Percentiles rank a stretch among this genome's conserved stretches.
phyloP scores from a whole-genome alignment of 2,113 vertebrate genomes.

The Corydoras maculifer region DNA sequence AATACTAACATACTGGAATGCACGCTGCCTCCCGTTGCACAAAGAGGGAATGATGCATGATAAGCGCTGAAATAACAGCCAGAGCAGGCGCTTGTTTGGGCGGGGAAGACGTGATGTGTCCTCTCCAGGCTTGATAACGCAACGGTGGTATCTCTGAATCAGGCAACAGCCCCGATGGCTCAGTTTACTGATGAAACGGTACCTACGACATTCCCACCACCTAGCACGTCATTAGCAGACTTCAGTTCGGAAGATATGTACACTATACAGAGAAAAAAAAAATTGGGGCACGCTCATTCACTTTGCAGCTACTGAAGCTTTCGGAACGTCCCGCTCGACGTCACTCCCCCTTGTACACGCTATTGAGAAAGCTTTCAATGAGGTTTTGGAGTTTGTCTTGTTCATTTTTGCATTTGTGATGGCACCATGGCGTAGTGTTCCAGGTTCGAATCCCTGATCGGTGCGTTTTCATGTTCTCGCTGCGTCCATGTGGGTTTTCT shows the following conservation, averaged over 20 bases:
- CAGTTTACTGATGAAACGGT: constrained; percentile 10
- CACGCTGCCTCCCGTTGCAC: neutral
- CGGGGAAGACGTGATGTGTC: constrained; percentile 26
- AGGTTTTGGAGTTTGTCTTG: too few relatives aligned
- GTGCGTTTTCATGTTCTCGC: too few relatives aligned
- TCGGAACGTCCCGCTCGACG: too few relatives aligned
- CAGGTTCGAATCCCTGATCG: too few relatives aligned
- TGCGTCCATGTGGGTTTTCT: too few relatives aligned
- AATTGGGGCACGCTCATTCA: too few relatives aligned
- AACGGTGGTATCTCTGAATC: constrained; percentile 20
- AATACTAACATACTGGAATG: neutral
- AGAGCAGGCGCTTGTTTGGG: constrained; percentile 35
- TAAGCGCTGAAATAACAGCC: constrained; percentile 23
- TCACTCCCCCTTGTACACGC: too few relatives aligned
- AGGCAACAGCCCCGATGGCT: constrained; percentile 23
- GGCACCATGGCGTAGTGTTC: too few relatives aligned
- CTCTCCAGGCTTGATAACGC: constrained; percentile 42
- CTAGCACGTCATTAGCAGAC: constrained; percentile 1
- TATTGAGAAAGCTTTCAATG: too few relatives aligned
- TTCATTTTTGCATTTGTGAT: too few relatives aligned
- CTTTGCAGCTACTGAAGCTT: too few relatives aligned
- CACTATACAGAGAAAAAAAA: too few relatives aligned
- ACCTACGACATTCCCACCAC: neutral
- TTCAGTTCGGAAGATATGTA: neutral
- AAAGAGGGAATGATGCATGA: constrained; percentile 14